These are phyloP conservation scores for Drosophila leonis DNA, from an alignment of 2,888 invertebrate genomes.

Conservation along the genomic window DNA sequence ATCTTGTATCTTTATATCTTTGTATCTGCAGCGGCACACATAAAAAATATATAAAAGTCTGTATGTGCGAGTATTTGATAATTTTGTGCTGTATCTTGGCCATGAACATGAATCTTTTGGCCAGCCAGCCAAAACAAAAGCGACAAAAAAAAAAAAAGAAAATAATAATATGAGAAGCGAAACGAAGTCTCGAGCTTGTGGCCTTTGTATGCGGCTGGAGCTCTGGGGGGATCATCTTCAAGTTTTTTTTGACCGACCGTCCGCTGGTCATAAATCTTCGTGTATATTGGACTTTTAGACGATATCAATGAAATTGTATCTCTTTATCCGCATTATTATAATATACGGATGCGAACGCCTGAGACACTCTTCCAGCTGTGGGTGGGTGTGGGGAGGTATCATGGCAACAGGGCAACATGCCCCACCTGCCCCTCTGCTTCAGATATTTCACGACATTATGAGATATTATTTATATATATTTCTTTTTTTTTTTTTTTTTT, in stretches of 20 bases:
- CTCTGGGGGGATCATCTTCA: constrained; percentile 66
- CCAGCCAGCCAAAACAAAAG: constrained; percentile 46
- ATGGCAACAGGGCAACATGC: constrained; percentile 14
- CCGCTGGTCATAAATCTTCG: constrained; percentile 82
- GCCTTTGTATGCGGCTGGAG: constrained; percentile 43
- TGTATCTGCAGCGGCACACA: constrained; percentile 61
- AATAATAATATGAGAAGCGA: constrained; percentile 22
- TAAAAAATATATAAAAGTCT: constrained; percentile 49
- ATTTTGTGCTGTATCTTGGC: constrained; percentile 67
- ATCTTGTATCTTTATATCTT: constrained; percentile 47
- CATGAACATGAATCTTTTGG: constrained; percentile 74
- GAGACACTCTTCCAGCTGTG: constrained; percentile 28
- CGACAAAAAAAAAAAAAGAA: constrained; percentile 28
- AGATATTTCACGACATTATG: constrained; percentile 80
- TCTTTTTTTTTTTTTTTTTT: constrained; percentile 26
- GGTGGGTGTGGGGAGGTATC: constrained; percentile 11
- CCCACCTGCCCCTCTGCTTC: constrained; percentile 51
- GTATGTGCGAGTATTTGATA: constrained; percentile 70
- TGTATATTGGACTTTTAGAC: constrained; percentile 85
- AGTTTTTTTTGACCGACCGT: constrained; percentile 62
- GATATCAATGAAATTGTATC: constrained; percentile 85
- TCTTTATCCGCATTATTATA: constrained; percentile 85
- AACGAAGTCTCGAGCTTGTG: constrained; percentile 40
- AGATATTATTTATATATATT: constrained; percentile 77
- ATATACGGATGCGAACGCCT: constrained; percentile 80